Evolutionary conservation across 2,888 invertebrate species (phyloP).

Genomic region (Athalia cordata): DNA sequence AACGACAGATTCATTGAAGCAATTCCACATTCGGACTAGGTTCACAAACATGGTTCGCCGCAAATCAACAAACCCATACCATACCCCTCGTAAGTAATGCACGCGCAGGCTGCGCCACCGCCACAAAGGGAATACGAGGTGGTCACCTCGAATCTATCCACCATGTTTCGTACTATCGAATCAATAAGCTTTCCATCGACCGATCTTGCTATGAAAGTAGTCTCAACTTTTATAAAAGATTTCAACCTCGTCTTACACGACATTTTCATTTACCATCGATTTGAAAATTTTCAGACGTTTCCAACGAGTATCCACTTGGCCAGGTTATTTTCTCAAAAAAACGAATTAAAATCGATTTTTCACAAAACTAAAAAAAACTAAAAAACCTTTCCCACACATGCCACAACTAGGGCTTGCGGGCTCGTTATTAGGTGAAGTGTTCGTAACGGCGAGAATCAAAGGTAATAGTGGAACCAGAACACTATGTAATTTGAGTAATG

Average conservation of each 20-base stretch:
- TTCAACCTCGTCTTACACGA: background rate
- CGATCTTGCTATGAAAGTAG: background rate
- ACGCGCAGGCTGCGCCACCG: constrained; percentile 17
- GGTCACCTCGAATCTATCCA: background rate
- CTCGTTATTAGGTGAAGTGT: too few species aligned
- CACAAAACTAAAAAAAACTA: too few species aligned
- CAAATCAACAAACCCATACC: constrained; percentile 40
- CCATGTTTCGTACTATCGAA: too few species aligned
- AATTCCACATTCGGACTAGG: constrained; percentile 20
- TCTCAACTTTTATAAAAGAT: background rate
- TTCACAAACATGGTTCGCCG: constrained; percentile 36
- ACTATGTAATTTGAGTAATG: too few species aligned
- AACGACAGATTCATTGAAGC: constrained; percentile 22
- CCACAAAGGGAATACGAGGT: constrained; percentile 30
- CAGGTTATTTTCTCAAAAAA: background rate
- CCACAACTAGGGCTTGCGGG: background rate
- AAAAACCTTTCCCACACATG: too few species aligned
- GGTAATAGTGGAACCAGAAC: too few species aligned
- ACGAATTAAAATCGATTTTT: background rate
- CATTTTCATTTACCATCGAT: background rate
- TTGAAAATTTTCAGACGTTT: background rate
- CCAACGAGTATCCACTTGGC: constrained; percentile 16
- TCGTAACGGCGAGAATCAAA: too few species aligned
- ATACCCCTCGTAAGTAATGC: constrained; percentile 25
- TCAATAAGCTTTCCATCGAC: background rate